Evolutionary conservation across 2,888 invertebrate species (phyloP), one percentile per base, ranked within the genome.

Genomic region (Acrocera orbiculus): DNA sequence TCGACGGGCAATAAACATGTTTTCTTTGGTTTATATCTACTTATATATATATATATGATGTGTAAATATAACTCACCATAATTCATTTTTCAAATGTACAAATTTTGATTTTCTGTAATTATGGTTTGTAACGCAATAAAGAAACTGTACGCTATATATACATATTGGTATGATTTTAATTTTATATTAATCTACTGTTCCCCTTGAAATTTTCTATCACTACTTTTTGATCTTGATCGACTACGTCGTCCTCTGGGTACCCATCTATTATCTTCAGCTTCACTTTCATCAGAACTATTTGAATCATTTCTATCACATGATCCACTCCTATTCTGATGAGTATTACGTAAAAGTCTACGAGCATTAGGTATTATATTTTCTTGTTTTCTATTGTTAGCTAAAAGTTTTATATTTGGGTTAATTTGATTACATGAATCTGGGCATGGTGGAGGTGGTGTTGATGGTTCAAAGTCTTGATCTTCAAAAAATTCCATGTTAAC

Each of bases 401-500:
- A 30, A 5, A 37, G 27, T 9, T 34, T 25, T 16, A 34, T 11
- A 34, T 34, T 34, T 11, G 41, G 35, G 34, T 45, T 45, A 23
- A 41, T 37, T 32, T 42, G 41, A 22, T 22, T 4, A 9, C 14
- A 24, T 26, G 40, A 30, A 32, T 46, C 46, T 16, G 45, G 43
- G 40, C 44, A 45, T 34, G 46, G 46, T 25, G 44, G 46, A 30
- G 49, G 46, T 13, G 49, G 47, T 35, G 47, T 44, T 22, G 46
- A 44, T 29, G 47, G 45, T 30, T 48, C 48, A 32, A 46, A 47
- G 33, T 48, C 42, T 39, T 46, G 45, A 40, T 47, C 44, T 34
- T 49, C 46, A 30, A 46, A 45, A 39, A 47, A 47, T 41, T 47
- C 47, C 44, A 46, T 46, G 39, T 49, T 49, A 19, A 49, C 47